Conservation (phyloP, 2,888 invertebrate species). For the Macrosoma leucophasiata region DNA sequence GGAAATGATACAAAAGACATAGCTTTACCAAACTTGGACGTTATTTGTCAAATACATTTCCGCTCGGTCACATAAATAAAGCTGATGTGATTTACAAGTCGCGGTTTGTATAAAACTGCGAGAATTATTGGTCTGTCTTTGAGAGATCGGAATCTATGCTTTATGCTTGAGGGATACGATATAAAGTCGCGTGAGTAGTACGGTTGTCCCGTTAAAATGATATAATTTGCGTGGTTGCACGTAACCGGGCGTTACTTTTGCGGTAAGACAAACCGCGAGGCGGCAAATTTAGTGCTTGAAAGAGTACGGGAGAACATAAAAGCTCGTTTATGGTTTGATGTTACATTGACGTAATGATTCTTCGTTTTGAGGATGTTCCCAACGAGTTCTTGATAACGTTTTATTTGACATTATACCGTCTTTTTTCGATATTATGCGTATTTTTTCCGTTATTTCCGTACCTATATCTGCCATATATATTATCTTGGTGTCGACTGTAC, state of each 20-base stretch:
- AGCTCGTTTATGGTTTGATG: slow-evolving; percentile 1
- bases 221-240: slow-evolving; percentile 54
- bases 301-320: slow-evolving; percentile 16
- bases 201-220: slow-evolving; percentile 38
- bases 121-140: slow-evolving; percentile 8
- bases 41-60: slow-evolving; percentile 5
- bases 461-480: not conserved
- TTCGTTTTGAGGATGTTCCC: slow-evolving; percentile 1
- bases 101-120: slow-evolving; percentile 45
- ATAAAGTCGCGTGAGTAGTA: slow-evolving; percentile 22
- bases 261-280: slow-evolving; percentile 38
- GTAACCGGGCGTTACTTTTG: slow-evolving; percentile 39
- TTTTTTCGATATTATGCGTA: not conserved
- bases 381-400: not conserved
- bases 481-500: not conserved
- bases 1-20: slow-evolving; percentile 1
- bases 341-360: slow-evolving; percentile 3
- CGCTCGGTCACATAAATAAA: slow-evolving; percentile 11
- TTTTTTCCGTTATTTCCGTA: not conserved
- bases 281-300: slow-evolving; percentile 32
- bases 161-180: slow-evolving; percentile 19
- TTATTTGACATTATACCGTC: not conserved
- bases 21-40: slow-evolving; percentile 5
- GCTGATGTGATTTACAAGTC: slow-evolving; percentile 39
- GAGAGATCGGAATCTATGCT: slow-evolving; percentile 13